A percentile compares a stretch with the other conserved stretches of the same genome.
Evolutionary conservation across 2,888 invertebrate genomes (phyloP).

Genomic region (Cosmia trapezina): DNA sequence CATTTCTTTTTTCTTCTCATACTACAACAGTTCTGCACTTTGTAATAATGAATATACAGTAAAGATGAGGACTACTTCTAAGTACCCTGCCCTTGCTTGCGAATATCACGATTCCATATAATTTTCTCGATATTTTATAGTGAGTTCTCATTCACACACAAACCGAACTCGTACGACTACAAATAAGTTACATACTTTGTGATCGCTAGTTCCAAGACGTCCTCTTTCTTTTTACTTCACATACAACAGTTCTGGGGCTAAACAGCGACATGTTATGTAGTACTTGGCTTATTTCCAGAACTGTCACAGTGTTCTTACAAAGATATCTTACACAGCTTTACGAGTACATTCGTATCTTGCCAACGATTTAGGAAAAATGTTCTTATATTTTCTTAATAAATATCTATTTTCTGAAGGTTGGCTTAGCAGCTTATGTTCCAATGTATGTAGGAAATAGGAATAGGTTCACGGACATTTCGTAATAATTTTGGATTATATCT

Average conservation of each 20-base stretch:
- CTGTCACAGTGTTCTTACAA: constrained; percentile 46
- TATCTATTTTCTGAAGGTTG: constrained; percentile 25
- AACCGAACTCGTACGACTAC: neutral
- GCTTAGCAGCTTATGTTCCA: constrained; percentile 11
- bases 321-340: constrained; percentile 53
- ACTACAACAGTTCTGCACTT: no score
- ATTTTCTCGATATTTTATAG: no score
- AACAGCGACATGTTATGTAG: constrained; percentile 34
- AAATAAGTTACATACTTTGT: constrained; percentile 12
- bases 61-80: no score
- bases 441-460: constrained; percentile 11
- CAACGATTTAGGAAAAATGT: constrained; percentile 49
- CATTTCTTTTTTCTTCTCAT: no score
- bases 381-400: constrained; percentile 29
- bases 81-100: no score
- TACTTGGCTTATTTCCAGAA: constrained; percentile 61
- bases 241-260: constrained; percentile 21
- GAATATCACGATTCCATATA: no score
- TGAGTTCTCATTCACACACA: neutral
- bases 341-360: constrained; percentile 49
- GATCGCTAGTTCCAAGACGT: constrained; percentile 11
- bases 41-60: no score
- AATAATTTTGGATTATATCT: neutral
- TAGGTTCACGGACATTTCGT: neutral
- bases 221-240: constrained; percentile 16